Base-by-base conservation (phyloP, 2,888 invertebrate species). In the Incurvaria masculella region DNA sequence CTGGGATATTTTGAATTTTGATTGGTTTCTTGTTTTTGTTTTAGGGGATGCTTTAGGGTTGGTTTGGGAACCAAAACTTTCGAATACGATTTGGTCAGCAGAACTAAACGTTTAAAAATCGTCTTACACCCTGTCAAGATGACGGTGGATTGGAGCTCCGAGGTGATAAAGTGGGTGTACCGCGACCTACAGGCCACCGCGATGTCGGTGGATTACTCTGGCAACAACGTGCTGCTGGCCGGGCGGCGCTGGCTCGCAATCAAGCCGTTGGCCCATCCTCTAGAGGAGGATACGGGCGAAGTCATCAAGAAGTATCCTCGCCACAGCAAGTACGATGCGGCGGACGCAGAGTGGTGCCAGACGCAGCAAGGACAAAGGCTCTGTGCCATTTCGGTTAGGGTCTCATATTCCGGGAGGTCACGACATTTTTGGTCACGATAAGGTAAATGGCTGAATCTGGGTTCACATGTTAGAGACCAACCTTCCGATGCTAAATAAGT, bases 311-410 rank as follows among this genome's bases (percentile, higher is more conserved):
- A 91, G 59, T 89, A 91, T 61, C 87, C 89, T 21, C 81, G 94
- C 18, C 91, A 94, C 61, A 94, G 94, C 63, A 94, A 96, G 75
- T 95, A 94, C 70, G 95, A 96, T 66, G 92, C 95, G 1, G 90
- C 91, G 4, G 89, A 91, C 14, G 93, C 94, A 0, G 94, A 95
- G 72, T 96, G 94, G 90, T 94, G 93, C 64, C 93, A 91, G 45
- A 89, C 88, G 39, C 78, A 84, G 47, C 81, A 85, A 46, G 86
- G 90, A 49, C 86, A 86, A 62, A 88, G 91, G 60, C 79, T 90
- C 23, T 94, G 94, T 70, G 94, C 94, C 42, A 89, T 95, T 59
- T 92, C 95, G 52, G 94, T 94, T n/a, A n/a, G n/a, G n/a, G n/a
- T n/a, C n/a, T n/a, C n/a, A n/a, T n/a, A n/a, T n/a, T n/a, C n/a